These are phyloP conservation scores for Oncorhynchus mykiss DNA, from an alignment of 2,113 vertebrate species.

Conservation along the genomic window DNA sequence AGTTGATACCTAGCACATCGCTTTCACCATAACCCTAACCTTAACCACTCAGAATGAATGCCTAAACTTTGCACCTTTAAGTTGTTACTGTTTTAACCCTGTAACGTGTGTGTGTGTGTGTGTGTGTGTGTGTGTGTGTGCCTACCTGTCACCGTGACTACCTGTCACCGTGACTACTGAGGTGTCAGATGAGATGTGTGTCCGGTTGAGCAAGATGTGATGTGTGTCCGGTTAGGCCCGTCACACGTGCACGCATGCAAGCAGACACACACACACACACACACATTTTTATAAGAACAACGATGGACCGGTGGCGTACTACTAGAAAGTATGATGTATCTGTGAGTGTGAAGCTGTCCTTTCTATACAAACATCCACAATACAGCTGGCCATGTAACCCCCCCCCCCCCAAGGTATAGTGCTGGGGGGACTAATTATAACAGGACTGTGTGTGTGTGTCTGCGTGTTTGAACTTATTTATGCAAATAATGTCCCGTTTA, in stretches of 20 bases:
- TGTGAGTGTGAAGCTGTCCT: conserved; percentile 72
- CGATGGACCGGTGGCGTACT: conserved; percentile 26
- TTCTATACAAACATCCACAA: conserved; percentile 71
- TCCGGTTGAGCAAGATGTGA: conserved; percentile 59
- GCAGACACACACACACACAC: neutral
- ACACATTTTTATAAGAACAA: neutral
- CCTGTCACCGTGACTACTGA: conserved; percentile 58
- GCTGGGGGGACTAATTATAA: too few relatives aligned
- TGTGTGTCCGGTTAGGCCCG: conserved; percentile 63
- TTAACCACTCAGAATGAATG: too few relatives aligned
- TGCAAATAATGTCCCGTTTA: conserved; percentile 68
- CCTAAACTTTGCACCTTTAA: too few relatives aligned
- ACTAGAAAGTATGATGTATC: conserved; percentile 15
- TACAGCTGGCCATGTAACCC: conserved; percentile 66
- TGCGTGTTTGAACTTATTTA: conserved; percentile 59
- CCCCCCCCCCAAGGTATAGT: neutral
- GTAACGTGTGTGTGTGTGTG: neutral
- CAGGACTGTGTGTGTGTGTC: too few relatives aligned
- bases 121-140: conserved; percentile 44
- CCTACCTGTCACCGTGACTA: conserved; percentile 48
- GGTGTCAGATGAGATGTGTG: conserved; percentile 67
- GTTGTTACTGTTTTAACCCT: too few relatives aligned
- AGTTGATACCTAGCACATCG: too few relatives aligned
- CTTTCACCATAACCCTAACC: too few relatives aligned
- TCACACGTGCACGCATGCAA: conserved; percentile 13